These are phyloP conservation scores for Oxyteleia sp. DNA, from an alignment of 2,888 invertebrate genomes.

Conservation along the genomic window DNA sequence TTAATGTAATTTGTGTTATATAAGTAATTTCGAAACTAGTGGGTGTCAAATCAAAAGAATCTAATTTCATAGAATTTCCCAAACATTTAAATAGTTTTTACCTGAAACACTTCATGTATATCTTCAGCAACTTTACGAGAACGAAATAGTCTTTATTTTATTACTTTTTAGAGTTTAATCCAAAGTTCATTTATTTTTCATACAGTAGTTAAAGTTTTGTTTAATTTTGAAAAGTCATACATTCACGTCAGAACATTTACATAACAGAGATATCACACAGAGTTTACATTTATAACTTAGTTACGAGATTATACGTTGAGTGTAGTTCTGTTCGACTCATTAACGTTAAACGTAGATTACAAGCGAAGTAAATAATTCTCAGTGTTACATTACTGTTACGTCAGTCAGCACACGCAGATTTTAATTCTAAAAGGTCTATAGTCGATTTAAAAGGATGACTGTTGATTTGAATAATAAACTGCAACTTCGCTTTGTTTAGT, in stretches of 20 bases:
- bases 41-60: too few relatives aligned
- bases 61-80: too few relatives aligned
- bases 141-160: too few relatives aligned
- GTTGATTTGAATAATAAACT: too few relatives aligned
- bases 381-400: constrained; percentile 19
- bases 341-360: constrained; percentile 43
- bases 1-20: too few relatives aligned
- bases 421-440: neutral
- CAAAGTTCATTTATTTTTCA: too few relatives aligned
- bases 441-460: neutral
- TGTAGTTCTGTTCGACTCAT: constrained; percentile 29
- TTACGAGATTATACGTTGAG: constrained; percentile 16
- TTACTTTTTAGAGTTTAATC: too few relatives aligned
- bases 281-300: constrained; percentile 28
- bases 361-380: constrained; percentile 20
- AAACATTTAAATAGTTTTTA: too few relatives aligned
- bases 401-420: constrained; percentile 1
- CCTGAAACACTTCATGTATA: too few relatives aligned
- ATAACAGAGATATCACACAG: constrained; percentile 23
- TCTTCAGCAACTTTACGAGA: too few relatives aligned
- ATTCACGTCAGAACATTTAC: constrained; percentile 17
- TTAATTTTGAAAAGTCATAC: constrained; percentile 19
- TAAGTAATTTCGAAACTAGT: too few relatives aligned
- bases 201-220: constrained; percentile 7
- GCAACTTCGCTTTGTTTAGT: too few relatives aligned